A percentile compares a stretch with the other conserved stretches of the same genome.
phyloP scores from a whole-genome alignment of 2,113 vertebrate species.

The Bubo scandiacus region DNA sequence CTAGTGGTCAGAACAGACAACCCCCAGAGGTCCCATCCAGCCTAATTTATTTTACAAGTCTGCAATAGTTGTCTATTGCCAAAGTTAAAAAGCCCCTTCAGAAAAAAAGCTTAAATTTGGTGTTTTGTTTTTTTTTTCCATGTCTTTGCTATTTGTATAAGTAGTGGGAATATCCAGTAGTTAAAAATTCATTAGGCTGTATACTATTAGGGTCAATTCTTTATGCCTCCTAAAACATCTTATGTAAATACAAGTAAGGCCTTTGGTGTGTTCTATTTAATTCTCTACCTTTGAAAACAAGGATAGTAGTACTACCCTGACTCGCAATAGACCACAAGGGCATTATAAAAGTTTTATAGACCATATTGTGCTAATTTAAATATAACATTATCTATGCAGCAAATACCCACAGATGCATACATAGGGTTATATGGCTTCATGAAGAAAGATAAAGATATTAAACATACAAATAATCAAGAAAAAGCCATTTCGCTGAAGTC shows the following conservation, averaged over 20 bases:
- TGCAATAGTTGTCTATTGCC: background rate
- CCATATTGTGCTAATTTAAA: background rate
- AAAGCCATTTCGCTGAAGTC: background rate
- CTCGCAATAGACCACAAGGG: background rate
- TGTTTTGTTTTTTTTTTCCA: background rate
- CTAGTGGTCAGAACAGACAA: background rate
- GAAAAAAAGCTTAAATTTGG: background rate
- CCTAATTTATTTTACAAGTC: background rate
- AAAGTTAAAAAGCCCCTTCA: background rate
- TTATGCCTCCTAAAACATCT: background rate
- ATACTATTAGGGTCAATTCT: background rate
- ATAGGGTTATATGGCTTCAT: background rate
- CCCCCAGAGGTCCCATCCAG: background rate
- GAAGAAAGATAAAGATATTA: background rate
- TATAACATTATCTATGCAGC: background rate
- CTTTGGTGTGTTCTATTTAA: background rate
- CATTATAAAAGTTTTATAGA: background rate
- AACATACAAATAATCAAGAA: background rate
- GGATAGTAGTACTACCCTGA: background rate
- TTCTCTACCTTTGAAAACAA: background rate
- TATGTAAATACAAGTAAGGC: background rate
- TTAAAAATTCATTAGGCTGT: background rate
- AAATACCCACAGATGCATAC: background rate
- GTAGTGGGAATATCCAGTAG: background rate
- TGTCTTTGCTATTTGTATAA: background rate